A percentile compares a stretch with the other conserved stretches of the same genome.
phyloP scores from a whole-genome alignment of 2,888 invertebrate species.

The Hetaerina titia region DNA sequence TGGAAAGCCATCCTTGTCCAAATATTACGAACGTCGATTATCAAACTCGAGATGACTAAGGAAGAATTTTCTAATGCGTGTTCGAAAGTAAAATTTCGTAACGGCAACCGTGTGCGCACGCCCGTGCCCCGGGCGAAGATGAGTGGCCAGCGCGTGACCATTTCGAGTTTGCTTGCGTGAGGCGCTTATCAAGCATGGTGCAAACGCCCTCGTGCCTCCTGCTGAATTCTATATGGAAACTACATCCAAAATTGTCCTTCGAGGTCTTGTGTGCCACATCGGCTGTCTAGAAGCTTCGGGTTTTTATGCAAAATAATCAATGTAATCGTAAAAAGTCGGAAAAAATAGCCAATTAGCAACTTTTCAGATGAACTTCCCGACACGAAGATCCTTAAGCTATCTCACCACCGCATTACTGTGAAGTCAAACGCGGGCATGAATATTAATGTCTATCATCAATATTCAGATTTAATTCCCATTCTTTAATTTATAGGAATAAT shows the following conservation, averaged over 20 bases:
- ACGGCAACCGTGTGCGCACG: neutral
- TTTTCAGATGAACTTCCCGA: too few species aligned
- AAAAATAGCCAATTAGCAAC: neutral
- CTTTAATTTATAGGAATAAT: too few species aligned
- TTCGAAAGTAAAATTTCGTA: neutral
- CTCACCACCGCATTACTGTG: too few species aligned
- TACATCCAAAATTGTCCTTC: neutral
- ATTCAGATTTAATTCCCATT: too few species aligned
- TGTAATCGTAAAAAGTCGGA: neutral
- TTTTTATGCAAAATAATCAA: neutral
- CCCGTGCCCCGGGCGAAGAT: neutral
- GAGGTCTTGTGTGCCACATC: neutral
- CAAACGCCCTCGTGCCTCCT: neutral
- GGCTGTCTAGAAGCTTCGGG: neutral
- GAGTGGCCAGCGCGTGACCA: slow-evolving; percentile 54
- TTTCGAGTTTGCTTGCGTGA: slow-evolving; percentile 9
- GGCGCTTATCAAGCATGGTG: neutral
- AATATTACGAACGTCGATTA: neutral
- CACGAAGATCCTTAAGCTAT: too few species aligned
- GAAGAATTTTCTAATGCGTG: neutral
- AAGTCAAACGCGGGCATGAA: too few species aligned
- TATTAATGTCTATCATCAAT: too few species aligned
- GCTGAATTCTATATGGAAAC: neutral
- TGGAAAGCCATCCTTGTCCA: neutral
- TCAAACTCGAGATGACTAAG: neutral